Conservation (phyloP, 2,888 invertebrate species). For the Ischnus inquisitorius region DNA sequence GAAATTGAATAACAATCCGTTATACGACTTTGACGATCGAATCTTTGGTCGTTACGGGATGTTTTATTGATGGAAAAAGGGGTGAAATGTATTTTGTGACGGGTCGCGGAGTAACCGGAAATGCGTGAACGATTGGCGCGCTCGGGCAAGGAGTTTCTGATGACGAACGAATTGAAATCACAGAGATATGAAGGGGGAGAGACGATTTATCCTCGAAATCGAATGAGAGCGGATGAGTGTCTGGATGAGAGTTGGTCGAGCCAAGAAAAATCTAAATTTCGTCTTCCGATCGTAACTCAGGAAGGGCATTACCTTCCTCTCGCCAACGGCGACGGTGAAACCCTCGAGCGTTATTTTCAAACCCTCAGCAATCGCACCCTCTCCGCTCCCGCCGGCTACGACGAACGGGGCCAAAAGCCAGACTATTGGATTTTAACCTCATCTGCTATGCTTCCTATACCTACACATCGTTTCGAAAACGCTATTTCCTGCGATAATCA, state of each 20-base stretch:
- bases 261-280: conserved; percentile 81
- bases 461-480: conserved; percentile 69
- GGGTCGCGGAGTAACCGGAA: conserved; percentile 50
- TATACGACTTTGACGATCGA: conserved; percentile 50
- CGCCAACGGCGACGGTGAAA: conserved; percentile 35
- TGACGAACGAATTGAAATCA: conserved; percentile 37
- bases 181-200: background rate
- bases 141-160: conserved; percentile 41
- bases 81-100: conserved; percentile 24
- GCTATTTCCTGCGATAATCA: conserved; percentile 72
- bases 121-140: conserved; percentile 56
- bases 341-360: conserved; percentile 60
- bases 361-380: conserved; percentile 20
- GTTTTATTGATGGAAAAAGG: conserved; percentile 13
- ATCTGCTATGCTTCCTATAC: conserved; percentile 73
- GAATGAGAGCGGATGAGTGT: conserved; percentile 44
- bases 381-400: conserved; percentile 17
- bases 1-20: conserved; percentile 52
- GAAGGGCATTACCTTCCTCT: conserved; percentile 68
- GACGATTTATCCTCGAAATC: conserved; percentile 54
- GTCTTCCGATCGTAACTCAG: conserved; percentile 79
- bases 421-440: conserved; percentile 84
- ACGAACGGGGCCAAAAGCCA: conserved; percentile 65
- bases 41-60: background rate
- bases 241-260: conserved; percentile 1